Evolutionary conservation across 2,797 vertebrate genomes (phyloP), one percentile per base, ranked within the genome.

Genomic region (Cossypha niveicapilla): DNA sequence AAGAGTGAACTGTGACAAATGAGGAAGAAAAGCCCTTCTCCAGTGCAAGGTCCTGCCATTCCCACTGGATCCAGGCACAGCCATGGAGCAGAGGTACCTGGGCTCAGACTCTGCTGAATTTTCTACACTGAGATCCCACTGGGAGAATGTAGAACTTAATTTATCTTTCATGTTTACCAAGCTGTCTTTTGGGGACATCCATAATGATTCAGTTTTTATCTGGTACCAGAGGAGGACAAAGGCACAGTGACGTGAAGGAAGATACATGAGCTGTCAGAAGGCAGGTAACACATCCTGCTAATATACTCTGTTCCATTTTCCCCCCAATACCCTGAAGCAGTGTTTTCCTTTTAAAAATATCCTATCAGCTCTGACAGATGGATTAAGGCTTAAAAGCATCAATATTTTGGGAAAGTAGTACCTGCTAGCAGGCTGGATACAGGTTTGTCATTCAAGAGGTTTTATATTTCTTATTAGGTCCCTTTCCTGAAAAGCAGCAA

Each of bases 331-430:
- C 94, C 79, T 51, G 71, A 73, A 94, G 86, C 68, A 34, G 39
- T 88, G 81, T 94, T 97, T 96, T 95, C 73, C 61, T 92, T 96
- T 94, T 79, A 86, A 92, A 94, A 95, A 88, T 90, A 83, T 79
- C 86, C 88, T 86, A 95, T 94, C 95, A 83, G 70, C 63, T 68
- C 67, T 96, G 94, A 96, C 90, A 94, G 93, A 97, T 94, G 76
- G 93, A 95, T 97, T 95, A 94, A 96, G 66, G 73, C 37, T 93
- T 91, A 92, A 95, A 97, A 92, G 70, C 93, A 92, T 95, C 90
- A 84, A 67, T 93, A 94, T 92, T 92, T 91, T 81, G 81, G 95
- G 90, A 75, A 96, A 93, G 54, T n/a, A 61, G 81, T 94, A 88
- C 92, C 92, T 93, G 84, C 81, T 88, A 81, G 67, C 51, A 85